Evolutionary conservation across 2,888 invertebrate species (phyloP), one percentile per base, ranked within the genome.

Genomic region (Arge pagana): DNA sequence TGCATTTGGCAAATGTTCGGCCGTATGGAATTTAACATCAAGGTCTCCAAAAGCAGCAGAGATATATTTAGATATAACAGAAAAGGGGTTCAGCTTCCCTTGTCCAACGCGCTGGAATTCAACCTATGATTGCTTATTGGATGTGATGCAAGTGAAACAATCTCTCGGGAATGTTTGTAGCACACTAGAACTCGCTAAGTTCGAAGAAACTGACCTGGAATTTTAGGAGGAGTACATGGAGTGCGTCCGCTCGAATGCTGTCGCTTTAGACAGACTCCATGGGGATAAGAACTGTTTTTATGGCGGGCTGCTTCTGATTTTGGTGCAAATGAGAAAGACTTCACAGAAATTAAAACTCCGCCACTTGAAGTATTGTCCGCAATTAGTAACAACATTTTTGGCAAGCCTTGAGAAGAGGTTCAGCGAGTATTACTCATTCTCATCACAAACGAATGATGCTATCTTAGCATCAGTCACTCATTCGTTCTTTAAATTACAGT

Each of bases 41-140:
- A 24, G 40, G 11, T 40, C 40, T 23, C 40, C 40, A 7, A 40
- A 40, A 40, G 40, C 26, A 24, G 40, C 40, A 15, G 40, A 40
- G 40, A 40, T 6, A 26, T 40, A 40, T 5, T 2, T 26, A 13
- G 26, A 24, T 13, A 40, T 40, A 1, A 40, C 40, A 26, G 26
- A 16, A 15, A 40, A 40, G 15, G 40, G 24, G 16, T 23, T 26
- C 13, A 40, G 40, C 16, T 40, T 26, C 15, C 24, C 40, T 24
- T 40, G 24, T 13, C 40, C 40, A 1, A 40, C 40, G 8, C 40
- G 24, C 13, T 40, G 40, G 40, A 40, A 40, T 24, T 40, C 40
- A 11, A 40, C 24, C 23, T 40, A 40, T 15, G 40, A 40, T 10
- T 40, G 40, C 2, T 23, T 40, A 15, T 23, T 40, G 23, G 40